Base-by-base conservation (phyloP, 2,797 vertebrate species). In the Pangasius djambal region DNA sequence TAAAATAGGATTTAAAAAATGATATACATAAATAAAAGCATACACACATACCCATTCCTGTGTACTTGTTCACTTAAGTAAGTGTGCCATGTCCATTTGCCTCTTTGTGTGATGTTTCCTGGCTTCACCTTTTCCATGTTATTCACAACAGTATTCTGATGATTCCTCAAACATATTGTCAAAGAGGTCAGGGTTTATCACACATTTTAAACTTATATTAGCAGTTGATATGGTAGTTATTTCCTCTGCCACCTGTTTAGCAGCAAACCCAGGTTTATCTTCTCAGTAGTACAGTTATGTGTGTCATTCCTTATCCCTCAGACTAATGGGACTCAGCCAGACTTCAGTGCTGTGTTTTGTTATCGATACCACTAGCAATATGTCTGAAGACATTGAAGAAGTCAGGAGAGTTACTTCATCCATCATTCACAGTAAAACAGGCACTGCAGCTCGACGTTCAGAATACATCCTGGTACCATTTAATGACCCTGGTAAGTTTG, bases 391-490 rank as follows among this genome's bases (percentile, higher is more conserved):
- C 55, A 91, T 92, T 31, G 57, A 18, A 1, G 88, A 78, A 28
- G 88, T 89, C 20, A 81, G 10, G 12, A 52, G 65, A 61, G 88
- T 92, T 37, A 52, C 89, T 3, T 59, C 84, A 22, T 65, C 40
- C 65, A 92, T 92, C 52, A 90, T 91, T 9, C 82, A 93, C 83
- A 90, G 40, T 7, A 92, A 59, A 44, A 87, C 10, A n/a, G 89
- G 40, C 20, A 83, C 77, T 6, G 25, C 16, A 40, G n/a, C 74
- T 15, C 69, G 88, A 37, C 87, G 86, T 4, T 89, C 90, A 1
- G 82, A 69, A 40, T 93, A 91, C 84, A 89, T 92, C 65, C 83
- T 92, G 22, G 92, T 93, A 15, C 89, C 91, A 22, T 93, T 93
- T 69, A 92, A 92, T 78, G 91, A 92, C 57, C 89, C 90, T 8